Percentiles rank a stretch among this genome's conserved stretches.
phyloP scores from a whole-genome alignment of 2,888 invertebrate species.

The Protonemura montana region DNA sequence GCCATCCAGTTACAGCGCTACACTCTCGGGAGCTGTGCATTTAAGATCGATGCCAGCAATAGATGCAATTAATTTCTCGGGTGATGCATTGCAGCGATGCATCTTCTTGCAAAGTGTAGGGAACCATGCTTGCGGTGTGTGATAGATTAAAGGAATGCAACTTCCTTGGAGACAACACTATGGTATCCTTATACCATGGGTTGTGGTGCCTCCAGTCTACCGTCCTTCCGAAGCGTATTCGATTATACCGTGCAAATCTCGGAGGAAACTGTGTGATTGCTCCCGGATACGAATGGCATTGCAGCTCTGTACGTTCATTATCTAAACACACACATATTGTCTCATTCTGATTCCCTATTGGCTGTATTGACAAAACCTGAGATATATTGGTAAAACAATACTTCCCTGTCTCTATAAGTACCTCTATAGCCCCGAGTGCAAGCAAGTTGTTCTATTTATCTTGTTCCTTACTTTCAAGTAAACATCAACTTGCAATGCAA shows the following conservation, averaged over 20 bases:
- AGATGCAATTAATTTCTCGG: not conserved
- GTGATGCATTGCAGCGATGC: not conserved
- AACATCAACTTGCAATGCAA: not conserved
- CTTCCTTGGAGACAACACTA: not conserved
- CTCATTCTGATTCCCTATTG: not conserved
- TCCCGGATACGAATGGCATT: not conserved
- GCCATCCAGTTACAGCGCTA: not conserved
- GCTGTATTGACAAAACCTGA: not conserved
- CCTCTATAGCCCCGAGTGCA: not conserved
- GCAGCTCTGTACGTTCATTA: not conserved
- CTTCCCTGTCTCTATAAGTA: not conserved
- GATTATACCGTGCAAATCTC: too few species aligned
- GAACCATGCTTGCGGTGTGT: not conserved
- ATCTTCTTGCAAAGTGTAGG: not conserved
- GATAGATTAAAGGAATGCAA: not conserved
- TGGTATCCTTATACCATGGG: too few species aligned
- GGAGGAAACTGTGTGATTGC: not conserved
- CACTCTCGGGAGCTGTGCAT: not conserved
- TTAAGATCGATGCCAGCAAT: not conserved
- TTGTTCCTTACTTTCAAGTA: not conserved
- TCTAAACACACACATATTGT: not conserved
- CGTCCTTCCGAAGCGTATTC: too few species aligned
- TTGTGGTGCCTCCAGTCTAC: not conserved
- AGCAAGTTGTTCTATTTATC: not conserved
- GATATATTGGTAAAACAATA: not conserved